These are phyloP conservation scores for Drosophila neoperkinsi DNA, from an alignment of 2,888 invertebrate species.

Conservation along the genomic window DNA sequence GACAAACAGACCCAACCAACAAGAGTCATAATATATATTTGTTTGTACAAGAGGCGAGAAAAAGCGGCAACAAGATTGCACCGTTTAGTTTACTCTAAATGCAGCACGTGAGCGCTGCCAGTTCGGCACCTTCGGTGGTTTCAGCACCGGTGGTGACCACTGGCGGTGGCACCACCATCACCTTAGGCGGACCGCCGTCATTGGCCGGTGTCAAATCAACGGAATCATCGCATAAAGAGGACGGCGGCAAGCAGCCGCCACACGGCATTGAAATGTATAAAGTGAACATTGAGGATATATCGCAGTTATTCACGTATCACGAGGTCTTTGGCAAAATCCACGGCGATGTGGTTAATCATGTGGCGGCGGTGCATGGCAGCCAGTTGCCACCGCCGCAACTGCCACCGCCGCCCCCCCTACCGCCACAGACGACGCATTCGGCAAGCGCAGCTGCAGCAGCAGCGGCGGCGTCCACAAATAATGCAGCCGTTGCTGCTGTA, in stretches of 20 bases:
- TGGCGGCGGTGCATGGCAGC: conserved; percentile 85
- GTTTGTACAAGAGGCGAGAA: conserved; percentile 14
- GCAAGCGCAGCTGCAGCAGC: conserved; percentile 79
- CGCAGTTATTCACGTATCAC: conserved; percentile 93
- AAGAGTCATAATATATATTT: conserved; percentile 25
- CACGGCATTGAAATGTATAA: conserved; percentile 90
- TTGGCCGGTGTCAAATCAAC: conserved; percentile 62
- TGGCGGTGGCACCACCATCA: conserved; percentile 83
- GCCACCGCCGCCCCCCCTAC: conserved; percentile 72
- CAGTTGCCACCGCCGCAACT: conserved; percentile 77
- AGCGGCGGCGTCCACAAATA: conserved; percentile 77
- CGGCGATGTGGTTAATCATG: conserved; percentile 85
- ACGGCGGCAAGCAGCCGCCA: conserved; percentile 84
- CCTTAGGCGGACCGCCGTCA: conserved; percentile 73
- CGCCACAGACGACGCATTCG: conserved; percentile 71
- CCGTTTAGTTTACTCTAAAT: conserved; percentile 61
- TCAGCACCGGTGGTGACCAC: conserved; percentile 75
- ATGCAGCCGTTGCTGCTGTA: conserved; percentile 75
- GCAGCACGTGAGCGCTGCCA: conserved; percentile 82
- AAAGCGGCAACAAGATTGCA: conserved; percentile 33
- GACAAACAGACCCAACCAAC: conserved; percentile 28
- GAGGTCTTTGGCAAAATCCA: conserved; percentile 92
- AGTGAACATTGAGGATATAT: conserved; percentile 93
- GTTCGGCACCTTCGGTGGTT: conserved; percentile 73
- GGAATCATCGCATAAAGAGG: conserved; percentile 72